A percentile compares a stretch with the other conserved stretches of the same genome.
phyloP scores from a whole-genome alignment of 2,797 vertebrate species.

The Darevskia nairensis region DNA sequence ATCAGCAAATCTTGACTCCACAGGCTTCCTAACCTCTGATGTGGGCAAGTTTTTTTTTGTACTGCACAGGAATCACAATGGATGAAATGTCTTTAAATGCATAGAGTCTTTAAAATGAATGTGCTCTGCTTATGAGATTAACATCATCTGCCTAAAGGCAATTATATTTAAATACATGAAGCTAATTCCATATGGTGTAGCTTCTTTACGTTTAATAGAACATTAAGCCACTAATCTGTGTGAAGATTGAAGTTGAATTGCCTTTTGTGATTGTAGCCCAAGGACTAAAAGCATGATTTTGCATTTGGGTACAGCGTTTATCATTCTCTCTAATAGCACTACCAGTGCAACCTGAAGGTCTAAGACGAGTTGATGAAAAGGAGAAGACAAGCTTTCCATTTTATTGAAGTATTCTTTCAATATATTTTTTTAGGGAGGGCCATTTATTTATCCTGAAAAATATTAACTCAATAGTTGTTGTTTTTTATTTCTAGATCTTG shows the following conservation, averaged over 20 bases:
- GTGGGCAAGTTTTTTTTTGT: not conserved
- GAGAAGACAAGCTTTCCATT: not conserved
- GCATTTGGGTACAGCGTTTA: not conserved
- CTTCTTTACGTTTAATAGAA: not conserved
- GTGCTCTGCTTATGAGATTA: not conserved
- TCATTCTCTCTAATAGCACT: not conserved
- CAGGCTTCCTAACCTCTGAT: not conserved
- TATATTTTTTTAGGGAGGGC: no score
- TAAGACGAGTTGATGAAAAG: not conserved
- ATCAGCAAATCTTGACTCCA: no score
- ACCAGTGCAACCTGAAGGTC: not conserved
- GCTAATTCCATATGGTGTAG: not conserved
- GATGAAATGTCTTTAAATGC: conserved; percentile 9
- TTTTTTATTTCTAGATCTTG: not conserved
- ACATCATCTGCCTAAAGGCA: not conserved
- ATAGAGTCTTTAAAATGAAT: not conserved
- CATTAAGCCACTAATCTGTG: not conserved
- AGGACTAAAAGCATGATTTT: not conserved
- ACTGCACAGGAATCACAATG: not conserved
- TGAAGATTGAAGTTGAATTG: conserved; percentile 4
- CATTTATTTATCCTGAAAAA: not conserved
- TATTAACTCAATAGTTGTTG: not conserved
- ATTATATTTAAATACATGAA: not conserved
- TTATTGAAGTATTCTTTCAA: no score
- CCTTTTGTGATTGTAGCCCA: not conserved